phyloP scores from a whole-genome alignment of 2,797 vertebrate genomes.

The Eidolon dupreanum region DNA sequence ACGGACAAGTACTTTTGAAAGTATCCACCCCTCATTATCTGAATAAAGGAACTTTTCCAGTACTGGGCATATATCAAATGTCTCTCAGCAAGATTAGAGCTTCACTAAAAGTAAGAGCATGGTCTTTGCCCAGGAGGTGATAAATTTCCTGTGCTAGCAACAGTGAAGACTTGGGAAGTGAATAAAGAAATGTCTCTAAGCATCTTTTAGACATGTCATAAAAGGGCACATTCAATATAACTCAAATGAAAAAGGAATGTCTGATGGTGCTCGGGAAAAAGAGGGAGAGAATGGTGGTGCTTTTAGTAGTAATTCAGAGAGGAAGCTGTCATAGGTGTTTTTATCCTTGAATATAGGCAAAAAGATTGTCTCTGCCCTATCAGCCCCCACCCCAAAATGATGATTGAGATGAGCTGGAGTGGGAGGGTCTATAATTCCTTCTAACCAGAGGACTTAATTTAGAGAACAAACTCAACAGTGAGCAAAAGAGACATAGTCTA shows the following conservation, averaged over 20 bases:
- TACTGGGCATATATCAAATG: conserved; percentile 46
- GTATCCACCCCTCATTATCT: conserved; percentile 5
- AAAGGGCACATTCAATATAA: conserved; percentile 63
- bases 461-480: neutral
- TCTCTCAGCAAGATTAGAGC: conserved; percentile 49
- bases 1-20: conserved; percentile 25
- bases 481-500: neutral
- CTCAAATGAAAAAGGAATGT: conserved; percentile 51
- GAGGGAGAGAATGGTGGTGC: neutral
- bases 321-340: neutral
- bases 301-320: neutral
- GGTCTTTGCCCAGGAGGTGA: conserved; percentile 45
- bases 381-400: rapidly evolving
- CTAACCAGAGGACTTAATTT: neutral
- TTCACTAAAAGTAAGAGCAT: conserved; percentile 45
- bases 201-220: conserved; percentile 60
- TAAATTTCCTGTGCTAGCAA: conserved; percentile 57
- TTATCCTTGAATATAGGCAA: neutral
- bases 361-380: neutral
- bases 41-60: conserved; percentile 45
- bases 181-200: conserved; percentile 68
- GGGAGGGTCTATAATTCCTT: neutral
- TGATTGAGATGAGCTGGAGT: neutral
- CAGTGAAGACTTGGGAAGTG: conserved; percentile 62
- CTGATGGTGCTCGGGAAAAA: neutral